Conservation (phyloP, 64 coral and sea anemone genomes). For the Montipora cactus region DNA sequence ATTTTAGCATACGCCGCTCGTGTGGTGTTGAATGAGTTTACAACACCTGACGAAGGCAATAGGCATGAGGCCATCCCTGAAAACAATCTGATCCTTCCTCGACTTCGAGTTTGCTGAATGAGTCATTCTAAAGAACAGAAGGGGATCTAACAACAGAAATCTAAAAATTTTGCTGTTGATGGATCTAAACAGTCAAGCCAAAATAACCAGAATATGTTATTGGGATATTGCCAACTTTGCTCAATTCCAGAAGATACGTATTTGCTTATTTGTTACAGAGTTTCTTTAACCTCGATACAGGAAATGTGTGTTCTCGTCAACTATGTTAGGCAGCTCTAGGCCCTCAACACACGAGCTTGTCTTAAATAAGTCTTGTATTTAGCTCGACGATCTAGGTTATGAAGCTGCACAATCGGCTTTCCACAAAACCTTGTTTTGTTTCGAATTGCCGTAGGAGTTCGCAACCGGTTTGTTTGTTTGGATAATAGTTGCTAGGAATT, state of each 20-base stretch:
- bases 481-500: conserved; percentile 5
- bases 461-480: not conserved
- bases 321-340: not conserved
- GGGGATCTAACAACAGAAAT: not conserved
- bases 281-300: conserved; percentile 48
- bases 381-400: too few species aligned
- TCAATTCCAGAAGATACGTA: conserved; percentile 33
- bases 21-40: not conserved
- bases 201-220: not conserved
- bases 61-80: not conserved
- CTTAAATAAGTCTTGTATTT: too few species aligned
- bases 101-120: conserved; percentile 15
- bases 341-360: not conserved
- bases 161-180: not conserved
- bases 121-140: conserved; percentile 23
- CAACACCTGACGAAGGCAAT: not conserved
- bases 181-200: not conserved
- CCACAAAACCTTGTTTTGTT: not conserved
- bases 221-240: not conserved
- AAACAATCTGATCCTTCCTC: conserved; percentile 5
- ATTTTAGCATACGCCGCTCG: not conserved
- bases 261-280: conserved; percentile 55
- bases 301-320: conserved; percentile 30
- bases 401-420: not conserved
- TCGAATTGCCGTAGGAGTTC: not conserved